Percentiles rank a stretch among this genome's conserved stretches.
These are phyloP conservation scores for Microcebus murinus DNA, from an alignment of 2,113 vertebrate genomes.

Conservation along the genomic window DNA sequence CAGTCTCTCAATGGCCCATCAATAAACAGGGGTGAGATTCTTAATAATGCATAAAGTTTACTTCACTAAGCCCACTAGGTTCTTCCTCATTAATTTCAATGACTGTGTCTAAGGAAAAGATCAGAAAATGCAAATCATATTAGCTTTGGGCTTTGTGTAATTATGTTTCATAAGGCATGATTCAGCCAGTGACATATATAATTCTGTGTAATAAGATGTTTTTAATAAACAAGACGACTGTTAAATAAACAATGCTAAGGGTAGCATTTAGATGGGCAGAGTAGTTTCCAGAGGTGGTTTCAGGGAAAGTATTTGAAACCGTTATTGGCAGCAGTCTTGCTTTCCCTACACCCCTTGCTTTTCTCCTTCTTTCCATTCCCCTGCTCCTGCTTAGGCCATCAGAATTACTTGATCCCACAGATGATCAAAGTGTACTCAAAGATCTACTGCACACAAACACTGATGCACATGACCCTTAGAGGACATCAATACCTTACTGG, in stretches of 20 bases:
- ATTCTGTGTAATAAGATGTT: not conserved
- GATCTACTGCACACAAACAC: not conserved
- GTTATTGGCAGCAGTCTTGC: not conserved
- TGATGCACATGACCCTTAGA: not conserved
- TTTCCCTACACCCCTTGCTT: not conserved
- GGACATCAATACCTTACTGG: not conserved
- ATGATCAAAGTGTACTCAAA: not conserved
- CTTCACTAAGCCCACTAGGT: not conserved
- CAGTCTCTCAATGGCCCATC: not conserved
- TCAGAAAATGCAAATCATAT: conserved; percentile 36
- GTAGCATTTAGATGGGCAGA: not conserved
- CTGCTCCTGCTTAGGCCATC: not conserved
- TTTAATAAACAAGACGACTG: not conserved
- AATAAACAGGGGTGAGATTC: not conserved
- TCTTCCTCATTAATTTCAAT: conserved; percentile 4
- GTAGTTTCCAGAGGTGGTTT: not conserved
- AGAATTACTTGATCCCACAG: not conserved
- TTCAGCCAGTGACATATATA: not conserved
- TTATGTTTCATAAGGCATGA: not conserved
- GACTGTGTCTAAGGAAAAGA: conserved; percentile 15
- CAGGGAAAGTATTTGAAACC: not conserved
- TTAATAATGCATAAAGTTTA: conserved; percentile 9
- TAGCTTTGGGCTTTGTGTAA: not conserved
- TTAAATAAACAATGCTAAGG: not conserved
- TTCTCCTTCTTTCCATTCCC: not conserved